Evolutionary conservation across 2,888 invertebrate genomes (phyloP), one percentile per base, ranked within the genome.

Genomic region (Pediacus dermestoides): DNA sequence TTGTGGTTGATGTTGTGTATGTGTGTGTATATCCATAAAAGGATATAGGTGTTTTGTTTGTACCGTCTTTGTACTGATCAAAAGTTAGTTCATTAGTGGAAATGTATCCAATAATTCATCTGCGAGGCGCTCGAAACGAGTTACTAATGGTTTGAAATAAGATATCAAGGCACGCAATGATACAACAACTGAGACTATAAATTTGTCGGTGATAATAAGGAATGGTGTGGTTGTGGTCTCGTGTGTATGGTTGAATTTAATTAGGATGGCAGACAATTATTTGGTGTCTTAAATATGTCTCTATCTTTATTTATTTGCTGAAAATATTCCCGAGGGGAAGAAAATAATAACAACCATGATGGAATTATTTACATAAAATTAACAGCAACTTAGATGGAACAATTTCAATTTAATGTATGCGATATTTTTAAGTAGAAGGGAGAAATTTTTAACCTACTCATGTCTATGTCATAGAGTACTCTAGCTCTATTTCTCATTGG

Each of bases 91-190:
- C 68, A 66, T 68, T 68, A 68, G 67, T 63, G 64, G 62, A 66
- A 66, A 67, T 60, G 62, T 63, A 66, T 64, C 61, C 63, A 66
- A 66, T 66, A 66, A 64, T 65, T 66, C 65, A 67, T 67, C 62
- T 55, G 46, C 38, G 51, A 55, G 53, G 54, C 55, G 60, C 42
- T 39, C 38, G 34, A 51, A 57, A 56, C 61, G 57, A 60, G 62
- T 63, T 60, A 59, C 66, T 67, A 68, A 69, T 69, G 67, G 65
- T 54, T 59, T 68, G 68, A 69, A 69, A 69, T 68, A 69, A 69
- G 68, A 69, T 69, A 69, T 69, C 67, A 66, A 61, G 61, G 58
- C 68, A 69, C 67, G 68, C 68, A 68, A 67, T 67, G 67, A 67
- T 67, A 67, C 61, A 58, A 48, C 42, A 42, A 38, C 52, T 44